Percentiles rank a stretch among this genome's conserved stretches.
Conservation (phyloP, 92 coral and sea anemone species). For the Palythoa caribaeorum region DNA sequence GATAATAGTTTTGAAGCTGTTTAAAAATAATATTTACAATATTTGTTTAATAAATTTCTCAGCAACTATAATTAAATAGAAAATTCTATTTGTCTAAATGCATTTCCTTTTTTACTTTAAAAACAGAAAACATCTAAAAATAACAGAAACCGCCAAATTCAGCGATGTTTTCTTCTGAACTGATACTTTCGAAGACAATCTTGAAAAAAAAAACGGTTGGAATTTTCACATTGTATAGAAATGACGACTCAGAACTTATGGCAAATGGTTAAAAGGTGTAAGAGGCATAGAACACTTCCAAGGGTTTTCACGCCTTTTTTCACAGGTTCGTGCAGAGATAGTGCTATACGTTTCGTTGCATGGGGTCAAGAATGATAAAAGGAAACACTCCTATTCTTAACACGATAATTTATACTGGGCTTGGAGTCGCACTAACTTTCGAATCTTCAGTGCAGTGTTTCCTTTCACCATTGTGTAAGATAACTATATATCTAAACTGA, state of each 20-base stretch:
- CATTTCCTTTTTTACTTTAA: neutral
- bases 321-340: neutral
- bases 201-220: no score
- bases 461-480: neutral
- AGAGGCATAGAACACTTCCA: neutral
- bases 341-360: neutral
- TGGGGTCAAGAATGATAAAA: neutral
- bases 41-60: neutral
- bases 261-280: neutral
- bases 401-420: neutral
- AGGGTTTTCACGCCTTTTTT: neutral
- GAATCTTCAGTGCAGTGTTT: neutral
- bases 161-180: no score
- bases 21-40: neutral
- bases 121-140: neutral
- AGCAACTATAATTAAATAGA: neutral
- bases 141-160: neutral
- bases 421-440: neutral
- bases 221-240: no score
- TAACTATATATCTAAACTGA: neutral
- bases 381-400: neutral
- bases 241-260: no score
- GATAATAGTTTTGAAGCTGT: neutral
- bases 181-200: no score
- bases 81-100: neutral